These are phyloP conservation scores for Eudasyphora cyanicolor DNA, from an alignment of 2,888 invertebrate genomes.

Conservation along the genomic window DNA sequence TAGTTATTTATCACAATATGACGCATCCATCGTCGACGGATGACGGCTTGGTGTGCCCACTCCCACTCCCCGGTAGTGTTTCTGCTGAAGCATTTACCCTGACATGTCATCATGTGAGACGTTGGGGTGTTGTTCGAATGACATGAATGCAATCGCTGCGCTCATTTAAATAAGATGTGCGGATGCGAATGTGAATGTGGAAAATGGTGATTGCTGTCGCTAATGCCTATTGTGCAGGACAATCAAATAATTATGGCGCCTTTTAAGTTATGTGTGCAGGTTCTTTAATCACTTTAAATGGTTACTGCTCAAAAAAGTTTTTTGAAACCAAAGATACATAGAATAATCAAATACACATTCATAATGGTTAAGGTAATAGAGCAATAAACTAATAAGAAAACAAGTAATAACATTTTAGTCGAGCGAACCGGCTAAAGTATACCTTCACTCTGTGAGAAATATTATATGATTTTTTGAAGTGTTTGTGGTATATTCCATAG, in stretches of 20 bases:
- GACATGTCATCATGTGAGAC: slow-evolving; percentile 57
- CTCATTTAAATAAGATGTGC: slow-evolving; percentile 58
- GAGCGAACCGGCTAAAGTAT: no score
- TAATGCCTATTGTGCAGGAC: not conserved
- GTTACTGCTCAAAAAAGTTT: slow-evolving; percentile 26
- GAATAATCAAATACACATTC: no score
- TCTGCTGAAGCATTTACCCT: slow-evolving; percentile 48
- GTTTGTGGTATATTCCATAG: no score
- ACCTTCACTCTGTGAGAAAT: no score
- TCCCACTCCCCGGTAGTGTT: slow-evolving; percentile 27
- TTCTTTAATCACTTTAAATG: slow-evolving; percentile 51
- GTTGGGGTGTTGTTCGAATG: slow-evolving; percentile 54
- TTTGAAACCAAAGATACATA: no score
- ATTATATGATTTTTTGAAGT: no score
- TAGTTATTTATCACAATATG: slow-evolving; percentile 60
- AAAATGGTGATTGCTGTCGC: slow-evolving; percentile 39
- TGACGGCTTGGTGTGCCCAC: not conserved
- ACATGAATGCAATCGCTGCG: slow-evolving; percentile 41
- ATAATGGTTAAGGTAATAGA: no score
- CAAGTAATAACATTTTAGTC: no score
- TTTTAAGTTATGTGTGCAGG: slow-evolving; percentile 56
- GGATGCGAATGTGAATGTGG: no score
- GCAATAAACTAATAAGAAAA: no score
- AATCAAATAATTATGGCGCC: slow-evolving; percentile 44
- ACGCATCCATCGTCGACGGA: slow-evolving; percentile 34